phyloP scores from a whole-genome alignment of 1,140 invertebrate species.

The Ruditapes philippinarum region DNA sequence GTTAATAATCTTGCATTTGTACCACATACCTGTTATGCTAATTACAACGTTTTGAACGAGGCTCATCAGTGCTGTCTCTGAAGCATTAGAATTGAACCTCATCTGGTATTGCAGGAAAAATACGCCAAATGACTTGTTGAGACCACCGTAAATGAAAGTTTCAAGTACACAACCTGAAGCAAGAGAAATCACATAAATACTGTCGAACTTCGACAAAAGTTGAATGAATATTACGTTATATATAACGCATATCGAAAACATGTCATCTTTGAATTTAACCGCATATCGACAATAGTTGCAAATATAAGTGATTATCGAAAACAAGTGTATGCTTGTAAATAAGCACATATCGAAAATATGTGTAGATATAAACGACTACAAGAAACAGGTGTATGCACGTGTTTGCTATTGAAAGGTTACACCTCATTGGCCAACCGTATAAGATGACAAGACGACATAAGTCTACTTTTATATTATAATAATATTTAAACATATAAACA shows the following conservation, averaged over 20 bases:
- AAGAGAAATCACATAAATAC: constrained; percentile 3
- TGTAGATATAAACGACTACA: too few relatives aligned
- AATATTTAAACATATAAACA: too few relatives aligned
- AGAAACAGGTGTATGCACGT: too few relatives aligned
- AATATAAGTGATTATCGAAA: too few relatives aligned
- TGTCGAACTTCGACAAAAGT: not conserved
- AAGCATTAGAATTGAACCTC: constrained; percentile 48
- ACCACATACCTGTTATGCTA: constrained; percentile 25
- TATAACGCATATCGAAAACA: too few relatives aligned
- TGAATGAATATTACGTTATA: not conserved
- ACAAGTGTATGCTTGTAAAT: too few relatives aligned
- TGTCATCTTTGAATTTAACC: not conserved
- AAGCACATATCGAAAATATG: too few relatives aligned
- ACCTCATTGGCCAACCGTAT: too few relatives aligned
- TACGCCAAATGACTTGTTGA: constrained; percentile 39
- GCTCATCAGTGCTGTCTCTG: constrained; percentile 41
- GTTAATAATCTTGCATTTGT: too few relatives aligned
- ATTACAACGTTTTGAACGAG: constrained; percentile 32
- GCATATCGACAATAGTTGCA: not conserved
- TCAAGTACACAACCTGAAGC: constrained; percentile 45
- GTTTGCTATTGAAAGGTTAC: too few relatives aligned
- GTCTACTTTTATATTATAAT: too few relatives aligned
- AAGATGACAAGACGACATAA: too few relatives aligned
- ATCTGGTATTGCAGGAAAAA: constrained; percentile 58
- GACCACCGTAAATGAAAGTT: constrained; percentile 40